Base-by-base conservation (phyloP, 2,113 vertebrate species). In the Xenopus borealis region DNA sequence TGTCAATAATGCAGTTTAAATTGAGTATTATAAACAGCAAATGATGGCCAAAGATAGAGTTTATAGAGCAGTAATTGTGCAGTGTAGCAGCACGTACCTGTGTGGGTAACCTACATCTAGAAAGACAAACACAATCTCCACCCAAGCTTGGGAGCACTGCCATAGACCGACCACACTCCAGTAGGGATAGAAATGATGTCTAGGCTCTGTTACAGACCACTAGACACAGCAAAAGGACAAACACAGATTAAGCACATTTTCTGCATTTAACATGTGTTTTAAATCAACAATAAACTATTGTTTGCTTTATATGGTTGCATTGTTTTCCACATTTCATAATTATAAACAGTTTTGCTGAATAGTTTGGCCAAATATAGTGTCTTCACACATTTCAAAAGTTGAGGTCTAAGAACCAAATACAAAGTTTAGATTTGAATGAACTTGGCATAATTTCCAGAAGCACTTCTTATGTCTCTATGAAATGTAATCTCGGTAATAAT, bases 321-420 rank as follows among this genome's bases (percentile, higher is more conserved):
- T 68, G 72, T 75, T 75, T 68, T 68, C 23, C 0, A 44, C 23
- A 64, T 89, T 85, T 79, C 67, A 84, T 83, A 85, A 86, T 86
- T 83, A 82, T 84, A 84, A 81, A 85, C 87, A 88, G 50, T 82
- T 79, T 82, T 87, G 85, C 66, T 88, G 83, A 89, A 87, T 91
- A 87, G 88, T 92, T 92, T 91, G 76, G 87, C 91, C 90, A 93
- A 92, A 91, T 91, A 92, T 92, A 92, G 91, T 85, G 86, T 89
- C 85, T 83, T 85, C 88, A 91, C 83, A 81, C 83, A 74, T 84
- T 62, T 19, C 87, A 84, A 86, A 83, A 88, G 76, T 82, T 90
- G 85, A 90, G 89, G 88, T 89, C 78, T 89, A 78, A 86, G 85
- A 88, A 88, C 4, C 62, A 81, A 84, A 85, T 81, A 82, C 77